These are phyloP conservation scores for Microplitis mediator DNA, from an alignment of 1,140 invertebrate species.

Conservation along the genomic window DNA sequence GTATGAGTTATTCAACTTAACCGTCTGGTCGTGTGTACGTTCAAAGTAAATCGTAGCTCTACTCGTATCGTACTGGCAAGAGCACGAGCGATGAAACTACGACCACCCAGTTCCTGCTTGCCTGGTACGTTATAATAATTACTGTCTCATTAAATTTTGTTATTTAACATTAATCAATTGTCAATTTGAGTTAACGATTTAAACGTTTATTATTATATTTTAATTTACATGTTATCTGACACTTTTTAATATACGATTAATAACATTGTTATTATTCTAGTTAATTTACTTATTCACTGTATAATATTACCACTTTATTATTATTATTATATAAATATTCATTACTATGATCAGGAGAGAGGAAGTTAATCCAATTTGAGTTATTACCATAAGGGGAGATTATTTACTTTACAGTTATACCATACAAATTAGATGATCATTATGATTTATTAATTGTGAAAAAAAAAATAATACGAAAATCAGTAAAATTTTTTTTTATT, in stretches of 20 bases:
- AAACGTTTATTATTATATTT: neutral
- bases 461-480: neutral
- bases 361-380: neutral
- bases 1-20: slow-evolving; percentile 40
- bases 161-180: slow-evolving; percentile 61
- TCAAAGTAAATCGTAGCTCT: neutral
- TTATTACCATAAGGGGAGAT: too few relatives aligned
- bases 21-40: slow-evolving; percentile 12
- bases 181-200: slow-evolving; percentile 39
- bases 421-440: neutral
- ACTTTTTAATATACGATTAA: neutral
- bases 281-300: too few relatives aligned
- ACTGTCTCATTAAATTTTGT: slow-evolving; percentile 61
- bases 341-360: neutral
- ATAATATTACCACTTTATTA: too few relatives aligned
- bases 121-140: slow-evolving; percentile 62
- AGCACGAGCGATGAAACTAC: neutral
- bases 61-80: too few relatives aligned
- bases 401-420: too few relatives aligned
- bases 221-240: neutral
- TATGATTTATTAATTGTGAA: neutral
- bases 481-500: too few relatives aligned
- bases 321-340: too few relatives aligned
- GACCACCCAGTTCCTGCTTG: slow-evolving; percentile 44
- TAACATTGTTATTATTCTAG: too few relatives aligned